Evolutionary conservation across 2,113 vertebrate species (phyloP).

Genomic region (Gracilinanus agilis): DNA sequence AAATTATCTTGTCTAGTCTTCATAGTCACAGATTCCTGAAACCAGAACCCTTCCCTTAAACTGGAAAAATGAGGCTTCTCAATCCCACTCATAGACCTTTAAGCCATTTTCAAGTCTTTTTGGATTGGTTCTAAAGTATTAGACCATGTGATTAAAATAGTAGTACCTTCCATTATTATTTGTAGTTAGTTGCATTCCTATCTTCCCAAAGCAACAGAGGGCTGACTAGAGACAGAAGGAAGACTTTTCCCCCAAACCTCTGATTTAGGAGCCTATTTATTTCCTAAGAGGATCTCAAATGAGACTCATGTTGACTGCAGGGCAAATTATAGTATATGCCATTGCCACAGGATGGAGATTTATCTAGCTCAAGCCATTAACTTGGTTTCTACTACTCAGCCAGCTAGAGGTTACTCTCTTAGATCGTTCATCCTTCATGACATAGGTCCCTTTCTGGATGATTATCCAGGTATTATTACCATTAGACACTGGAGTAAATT

Average conservation of each 20-base stretch:
- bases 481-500: neutral
- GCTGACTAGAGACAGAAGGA: neutral
- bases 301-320: neutral
- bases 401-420: neutral
- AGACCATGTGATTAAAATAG: neutral
- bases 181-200: neutral
- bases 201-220: neutral
- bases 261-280: neutral
- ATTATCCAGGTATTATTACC: neutral
- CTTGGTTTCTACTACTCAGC: neutral
- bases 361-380: neutral
- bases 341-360: neutral
- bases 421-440: neutral
- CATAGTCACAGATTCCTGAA: neutral
- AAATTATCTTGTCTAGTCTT: neutral
- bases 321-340: neutral
- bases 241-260: neutral
- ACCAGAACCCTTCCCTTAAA: neutral
- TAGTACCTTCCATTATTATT: neutral
- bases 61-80: neutral
- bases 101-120: neutral
- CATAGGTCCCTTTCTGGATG: neutral
- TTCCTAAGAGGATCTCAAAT: neutral
- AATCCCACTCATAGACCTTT: neutral
- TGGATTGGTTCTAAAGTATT: neutral